Evolutionary conservation across 2,888 invertebrate genomes (phyloP), one percentile per base, ranked within the genome.

Genomic region (Periphyllus acericola): DNA sequence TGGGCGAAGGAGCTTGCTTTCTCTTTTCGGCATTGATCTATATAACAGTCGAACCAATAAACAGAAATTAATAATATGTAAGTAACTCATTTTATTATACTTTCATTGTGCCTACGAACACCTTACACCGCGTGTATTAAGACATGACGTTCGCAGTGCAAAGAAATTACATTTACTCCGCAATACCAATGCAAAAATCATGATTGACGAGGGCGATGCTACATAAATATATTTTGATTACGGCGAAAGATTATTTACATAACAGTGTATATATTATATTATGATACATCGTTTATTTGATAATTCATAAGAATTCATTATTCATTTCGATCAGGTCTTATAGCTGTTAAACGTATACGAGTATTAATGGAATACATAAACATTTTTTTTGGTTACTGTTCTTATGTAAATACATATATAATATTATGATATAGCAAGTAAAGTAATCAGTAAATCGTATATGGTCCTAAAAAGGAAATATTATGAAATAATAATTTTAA

Each of bases 1-100:
- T 95, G 0, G 98, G 98, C 0, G 97, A 98, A 8, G 95, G 93
- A 89, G 89, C 82, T 36, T 89, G 76, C 68, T 89, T 89, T 82
- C 90, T 87, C 79, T 90, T 90, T 21, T 90, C 90, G 1, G 87
- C 88, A 60, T 89, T 88, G 66, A 90, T 89, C 90, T 90, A 60
- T 4, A 83, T 29, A 21, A 66, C 9, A 34, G 78, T 46, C 46
- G 46, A 46, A 21, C 32, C 14, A 74, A 68, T 21, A 8, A 68
- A 34, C 29, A 25, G 14, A 79, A 79, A 29, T 34, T 55, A 32
- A 60, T 46, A 46, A 46, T 46, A 46, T 55, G 21, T 11, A 55
- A 79, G 25, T 55, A 34, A 46, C 21, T 60, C 21, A 21, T 2
- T 25, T 60, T 17, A 55, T 60, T 60, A 60, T 25, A 6, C 60